phyloP scores from a whole-genome alignment of 2,888 invertebrate species.

The Elmis aenea region DNA sequence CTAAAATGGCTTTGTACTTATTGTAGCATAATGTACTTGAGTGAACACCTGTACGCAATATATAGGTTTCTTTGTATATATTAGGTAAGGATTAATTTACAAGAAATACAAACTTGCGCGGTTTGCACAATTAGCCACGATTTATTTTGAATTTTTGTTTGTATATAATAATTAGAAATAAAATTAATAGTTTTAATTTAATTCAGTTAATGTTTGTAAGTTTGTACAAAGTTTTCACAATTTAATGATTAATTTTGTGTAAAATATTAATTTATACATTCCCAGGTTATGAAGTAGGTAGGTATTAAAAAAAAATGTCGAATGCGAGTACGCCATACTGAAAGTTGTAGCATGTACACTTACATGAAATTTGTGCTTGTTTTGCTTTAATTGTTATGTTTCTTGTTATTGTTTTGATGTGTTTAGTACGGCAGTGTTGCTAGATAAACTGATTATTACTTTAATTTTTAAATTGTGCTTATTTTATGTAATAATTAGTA shows the following conservation, averaged over 20 bases:
- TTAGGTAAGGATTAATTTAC: slow-evolving; percentile 9
- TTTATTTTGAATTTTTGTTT: slow-evolving; percentile 12
- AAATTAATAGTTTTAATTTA: slow-evolving; percentile 17
- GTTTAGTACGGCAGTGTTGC: too few species aligned
- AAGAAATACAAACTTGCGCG: slow-evolving; percentile 13
- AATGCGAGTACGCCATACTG: too few species aligned
- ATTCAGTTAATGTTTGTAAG: slow-evolving; percentile 24
- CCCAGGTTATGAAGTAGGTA: too few species aligned
- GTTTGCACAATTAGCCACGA: too few species aligned
- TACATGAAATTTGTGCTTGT: too few species aligned
- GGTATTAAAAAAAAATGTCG: too few species aligned
- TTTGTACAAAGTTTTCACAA: slow-evolving; percentile 37
- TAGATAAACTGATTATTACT: too few species aligned
- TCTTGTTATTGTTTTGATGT: too few species aligned
- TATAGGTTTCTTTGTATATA: slow-evolving; percentile 12
- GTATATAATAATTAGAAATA: slow-evolving; percentile 17
- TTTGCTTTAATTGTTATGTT: too few species aligned
- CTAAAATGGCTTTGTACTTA: slow-evolving; percentile 9
- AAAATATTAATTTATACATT: slow-evolving; percentile 32
- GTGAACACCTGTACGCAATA: slow-evolving; percentile 11
- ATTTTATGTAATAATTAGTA: too few species aligned
- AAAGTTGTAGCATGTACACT: too few species aligned
- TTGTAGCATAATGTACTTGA: slow-evolving; percentile 16
- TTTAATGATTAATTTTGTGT: slow-evolving; percentile 29
- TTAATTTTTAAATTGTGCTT: too few species aligned